Conservation (phyloP, 2,113 vertebrate species). For the Ammodytes dubius region DNA sequence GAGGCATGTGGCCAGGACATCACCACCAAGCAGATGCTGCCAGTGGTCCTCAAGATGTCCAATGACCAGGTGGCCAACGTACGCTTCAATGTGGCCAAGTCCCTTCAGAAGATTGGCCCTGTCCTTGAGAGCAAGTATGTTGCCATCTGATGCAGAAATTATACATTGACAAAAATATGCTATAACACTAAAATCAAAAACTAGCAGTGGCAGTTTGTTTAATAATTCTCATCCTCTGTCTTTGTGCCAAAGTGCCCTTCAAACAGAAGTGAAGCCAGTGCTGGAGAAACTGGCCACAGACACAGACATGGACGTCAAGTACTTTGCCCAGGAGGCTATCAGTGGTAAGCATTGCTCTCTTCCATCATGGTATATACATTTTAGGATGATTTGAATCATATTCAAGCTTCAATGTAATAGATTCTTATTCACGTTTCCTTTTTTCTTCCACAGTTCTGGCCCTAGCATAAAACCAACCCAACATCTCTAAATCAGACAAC, state of each 20-base stretch:
- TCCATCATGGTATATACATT: not conserved
- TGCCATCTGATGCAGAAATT: not conserved
- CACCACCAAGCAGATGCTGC: slow-evolving; percentile 94
- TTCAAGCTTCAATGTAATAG: not conserved
- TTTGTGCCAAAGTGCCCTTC: slow-evolving; percentile 84
- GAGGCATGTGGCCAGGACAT: slow-evolving; percentile 92
- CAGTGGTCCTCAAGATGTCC: slow-evolving; percentile 93
- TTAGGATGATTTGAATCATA: not conserved
- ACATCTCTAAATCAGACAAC: slow-evolving; percentile 58
- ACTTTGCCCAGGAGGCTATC: slow-evolving; percentile 94
- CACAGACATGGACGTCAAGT: slow-evolving; percentile 93
- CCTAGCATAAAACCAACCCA: slow-evolving; percentile 82
- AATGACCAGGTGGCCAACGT: slow-evolving; percentile 94
- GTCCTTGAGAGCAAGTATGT: slow-evolving; percentile 88
- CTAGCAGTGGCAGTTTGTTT: not conserved
- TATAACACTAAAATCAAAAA: not conserved
- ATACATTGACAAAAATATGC: not conserved
- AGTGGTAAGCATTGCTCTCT: slow-evolving; percentile 82
- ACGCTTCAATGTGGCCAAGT: slow-evolving; percentile 94
- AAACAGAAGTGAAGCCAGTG: slow-evolving; percentile 90
- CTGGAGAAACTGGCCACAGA: slow-evolving; percentile 91
- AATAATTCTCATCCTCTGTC: not conserved
- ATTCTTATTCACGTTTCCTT: not conserved
- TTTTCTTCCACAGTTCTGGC: slow-evolving; percentile 82
- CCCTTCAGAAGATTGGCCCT: slow-evolving; percentile 92